Evolutionary conservation across 2,113 vertebrate species (phyloP).

Genomic region (Gracilinanus agilis): DNA sequence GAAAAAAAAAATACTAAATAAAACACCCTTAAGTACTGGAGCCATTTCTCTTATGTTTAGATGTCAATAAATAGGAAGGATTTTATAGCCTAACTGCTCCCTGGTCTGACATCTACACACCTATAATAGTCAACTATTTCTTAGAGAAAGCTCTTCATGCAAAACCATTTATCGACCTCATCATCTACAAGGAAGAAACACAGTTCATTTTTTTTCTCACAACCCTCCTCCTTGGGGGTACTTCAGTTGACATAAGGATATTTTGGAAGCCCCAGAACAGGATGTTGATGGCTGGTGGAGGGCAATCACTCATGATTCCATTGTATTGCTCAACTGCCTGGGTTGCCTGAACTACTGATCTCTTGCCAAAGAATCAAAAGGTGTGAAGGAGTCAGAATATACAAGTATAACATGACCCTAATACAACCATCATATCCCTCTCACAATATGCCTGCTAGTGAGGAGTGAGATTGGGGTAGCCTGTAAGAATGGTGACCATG

Average conservation of each 20-base stretch:
- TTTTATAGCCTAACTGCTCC: neutral
- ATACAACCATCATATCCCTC: neutral
- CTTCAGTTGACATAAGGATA: neutral
- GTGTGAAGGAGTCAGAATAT: neutral
- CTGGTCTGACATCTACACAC: neutral
- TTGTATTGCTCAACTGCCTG: neutral
- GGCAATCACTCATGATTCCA: neutral
- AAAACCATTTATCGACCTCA: neutral
- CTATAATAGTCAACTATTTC: neutral
- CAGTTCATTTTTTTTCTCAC: neutral
- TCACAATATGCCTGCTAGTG: neutral
- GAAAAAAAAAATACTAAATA: neutral
- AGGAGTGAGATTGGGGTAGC: neutral
- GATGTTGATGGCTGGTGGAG: neutral
- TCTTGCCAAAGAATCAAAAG: neutral
- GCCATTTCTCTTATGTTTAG: neutral
- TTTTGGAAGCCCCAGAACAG: neutral
- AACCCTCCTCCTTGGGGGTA: neutral
- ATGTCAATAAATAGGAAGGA: neutral
- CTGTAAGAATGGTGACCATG: neutral
- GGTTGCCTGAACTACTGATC: neutral
- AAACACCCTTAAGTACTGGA: neutral
- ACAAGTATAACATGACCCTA: neutral
- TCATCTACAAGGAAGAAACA: neutral
- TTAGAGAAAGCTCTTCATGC: neutral